Evolutionary conservation across 2,888 invertebrate species (phyloP), one percentile per base, ranked within the genome.

Genomic region (Schizotus pectinicornis): DNA sequence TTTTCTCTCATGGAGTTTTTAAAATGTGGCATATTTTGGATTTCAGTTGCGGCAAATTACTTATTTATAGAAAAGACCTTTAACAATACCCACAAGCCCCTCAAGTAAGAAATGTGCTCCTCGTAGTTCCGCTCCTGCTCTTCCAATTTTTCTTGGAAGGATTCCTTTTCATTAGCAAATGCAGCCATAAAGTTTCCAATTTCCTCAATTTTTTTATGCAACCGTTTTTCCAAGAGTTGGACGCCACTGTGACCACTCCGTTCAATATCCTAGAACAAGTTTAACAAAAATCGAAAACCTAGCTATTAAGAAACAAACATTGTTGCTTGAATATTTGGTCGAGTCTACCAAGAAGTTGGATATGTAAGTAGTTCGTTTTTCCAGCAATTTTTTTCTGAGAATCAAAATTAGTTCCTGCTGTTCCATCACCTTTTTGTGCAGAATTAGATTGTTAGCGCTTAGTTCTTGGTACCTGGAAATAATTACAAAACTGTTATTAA

Each of bases 381-480:
- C 47, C 8, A 42, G 12, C 13, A 55, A 48, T 39, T 47, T 47
- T 3, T 35, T 48, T 14, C 42, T 47, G 9, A 55, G 31, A 7
- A 55, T 11, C 1, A 6, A 12, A 30, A 56, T 51, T 1, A 51
- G 14, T 9, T 51, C 56, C 14, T 56, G 37, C 22, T 56, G 56
- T 35, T 56, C 34, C 9, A 9, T 35, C 1, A 51, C 8, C 34
- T 45, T 39, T 11, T 46, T 51, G 9, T 45, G 33, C 30, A 56
- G 11, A 9, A 33, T 7, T 14, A 38, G 32, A 32, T 56, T 56
- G 14, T 45, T 39, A 2, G 33, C 8, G 12, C 33, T 51, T 2
- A 50, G 22, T 2, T 56, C 46, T 45, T 56, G 39, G 11, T 32
- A 50, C 56, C 56, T 56, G 12, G 2, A 36, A n/a, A 30, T 36